Evolutionary conservation across 2,888 invertebrate species (phyloP).

Genomic region (Junonia oenone): DNA sequence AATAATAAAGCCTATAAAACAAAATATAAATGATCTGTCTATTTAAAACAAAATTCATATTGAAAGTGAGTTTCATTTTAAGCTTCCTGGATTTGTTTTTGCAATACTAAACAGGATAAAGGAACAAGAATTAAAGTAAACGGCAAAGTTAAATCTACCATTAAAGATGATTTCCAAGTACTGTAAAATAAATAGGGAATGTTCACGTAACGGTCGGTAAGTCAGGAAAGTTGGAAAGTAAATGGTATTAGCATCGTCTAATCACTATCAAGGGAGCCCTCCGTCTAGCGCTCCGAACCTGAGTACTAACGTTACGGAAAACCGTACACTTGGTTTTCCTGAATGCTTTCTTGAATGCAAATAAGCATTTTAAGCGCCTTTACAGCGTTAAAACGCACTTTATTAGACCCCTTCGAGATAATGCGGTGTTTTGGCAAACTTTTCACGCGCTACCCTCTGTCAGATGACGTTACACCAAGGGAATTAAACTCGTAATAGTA

Average conservation of each 20-base stretch:
- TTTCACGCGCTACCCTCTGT: constrained; percentile 12
- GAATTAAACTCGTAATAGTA: background rate
- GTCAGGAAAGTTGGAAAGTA: constrained; percentile 74
- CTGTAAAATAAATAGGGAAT: constrained; percentile 65
- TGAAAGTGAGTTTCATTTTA: too few relatives aligned
- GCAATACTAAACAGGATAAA: background rate
- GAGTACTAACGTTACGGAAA: constrained; percentile 18
- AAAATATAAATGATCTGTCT: background rate
- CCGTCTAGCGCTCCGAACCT: constrained; percentile 28
- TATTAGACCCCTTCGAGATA: constrained; percentile 18
- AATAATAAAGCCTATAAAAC: background rate
- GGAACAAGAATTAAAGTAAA: constrained; percentile 27
- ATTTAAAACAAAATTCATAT: too few relatives aligned
- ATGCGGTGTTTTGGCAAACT: constrained; percentile 7
- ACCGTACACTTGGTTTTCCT: constrained; percentile 8
- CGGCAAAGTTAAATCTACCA: constrained; percentile 42
- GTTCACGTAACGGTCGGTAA: constrained; percentile 69
- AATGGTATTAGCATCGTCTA: constrained; percentile 77
- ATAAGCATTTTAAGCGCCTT: constrained; percentile 19
- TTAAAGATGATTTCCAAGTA: constrained; percentile 60
- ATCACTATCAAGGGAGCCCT: constrained; percentile 75
- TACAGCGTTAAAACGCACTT: constrained; percentile 18
- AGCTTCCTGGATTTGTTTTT: background rate
- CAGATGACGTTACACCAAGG: background rate
- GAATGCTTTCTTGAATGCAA: constrained; percentile 18